phyloP scores from a whole-genome alignment of 2,113 vertebrate genomes.

The Cyanoramphus novaezelandiae region DNA sequence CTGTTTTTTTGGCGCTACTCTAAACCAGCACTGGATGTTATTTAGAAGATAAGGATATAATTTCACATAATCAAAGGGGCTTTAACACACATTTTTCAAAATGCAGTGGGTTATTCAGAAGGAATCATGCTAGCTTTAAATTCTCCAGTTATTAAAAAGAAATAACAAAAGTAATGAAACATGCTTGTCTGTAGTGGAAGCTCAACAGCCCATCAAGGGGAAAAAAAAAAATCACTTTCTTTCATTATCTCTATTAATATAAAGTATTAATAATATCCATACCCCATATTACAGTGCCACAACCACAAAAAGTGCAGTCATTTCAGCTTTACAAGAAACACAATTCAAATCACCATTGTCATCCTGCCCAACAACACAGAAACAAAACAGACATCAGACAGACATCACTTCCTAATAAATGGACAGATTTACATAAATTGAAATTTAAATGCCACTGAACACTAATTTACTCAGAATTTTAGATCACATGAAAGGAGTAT shows the following conservation, averaged over 20 bases:
- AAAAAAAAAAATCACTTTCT: background rate
- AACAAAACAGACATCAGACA: background rate
- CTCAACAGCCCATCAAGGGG: background rate
- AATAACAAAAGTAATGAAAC: background rate
- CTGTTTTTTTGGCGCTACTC: background rate
- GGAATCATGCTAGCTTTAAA: background rate
- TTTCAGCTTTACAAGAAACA: background rate
- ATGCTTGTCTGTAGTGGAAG: background rate
- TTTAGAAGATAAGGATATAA: background rate
- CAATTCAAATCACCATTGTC: background rate
- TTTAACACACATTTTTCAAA: background rate
- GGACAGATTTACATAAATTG: background rate
- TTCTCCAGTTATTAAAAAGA: background rate
- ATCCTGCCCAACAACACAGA: background rate
- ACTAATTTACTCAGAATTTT: background rate
- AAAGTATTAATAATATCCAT: background rate
- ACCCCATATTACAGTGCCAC: background rate
- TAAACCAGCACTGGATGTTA: background rate
- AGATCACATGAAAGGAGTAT: background rate
- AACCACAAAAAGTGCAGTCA: background rate
- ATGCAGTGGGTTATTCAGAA: background rate
- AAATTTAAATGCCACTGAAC: background rate
- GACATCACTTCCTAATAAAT: background rate
- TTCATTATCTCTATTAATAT: background rate
- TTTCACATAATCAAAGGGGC: background rate